Percentiles rank a stretch among this genome's conserved stretches.
Evolutionary conservation across 2,797 vertebrate genomes (phyloP).

Genomic region (Fistularia tabacaria): DNA sequence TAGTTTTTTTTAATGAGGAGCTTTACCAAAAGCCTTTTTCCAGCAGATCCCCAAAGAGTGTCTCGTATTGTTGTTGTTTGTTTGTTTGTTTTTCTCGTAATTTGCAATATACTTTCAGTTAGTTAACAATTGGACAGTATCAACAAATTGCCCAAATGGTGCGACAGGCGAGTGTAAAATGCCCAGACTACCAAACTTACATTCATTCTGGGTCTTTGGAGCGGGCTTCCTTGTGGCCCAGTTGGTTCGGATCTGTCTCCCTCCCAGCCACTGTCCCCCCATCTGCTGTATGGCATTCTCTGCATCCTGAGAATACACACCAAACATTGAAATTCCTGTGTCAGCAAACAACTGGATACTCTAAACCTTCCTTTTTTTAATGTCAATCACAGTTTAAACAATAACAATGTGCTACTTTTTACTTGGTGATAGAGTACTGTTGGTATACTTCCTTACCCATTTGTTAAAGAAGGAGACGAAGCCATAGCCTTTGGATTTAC

Average conservation of each 20-base stretch:
- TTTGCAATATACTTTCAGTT: no score
- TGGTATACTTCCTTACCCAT: slow-evolving; percentile 80
- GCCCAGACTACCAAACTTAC: slow-evolving; percentile 64
- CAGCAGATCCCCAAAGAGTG: no score
- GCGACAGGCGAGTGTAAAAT: no score
- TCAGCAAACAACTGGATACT: not conserved
- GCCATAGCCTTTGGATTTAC: slow-evolving; percentile 98
- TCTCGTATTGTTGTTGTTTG: no score
- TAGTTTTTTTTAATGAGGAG: no score
- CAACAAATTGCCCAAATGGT: no score
- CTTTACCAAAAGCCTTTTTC: no score
- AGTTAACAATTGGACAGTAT: no score
- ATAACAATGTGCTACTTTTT: no score
- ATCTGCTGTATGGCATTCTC: slow-evolving; percentile 98
- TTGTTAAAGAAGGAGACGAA: slow-evolving; percentile 99
- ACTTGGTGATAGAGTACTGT: no score
- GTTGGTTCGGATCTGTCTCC: slow-evolving; percentile 95
- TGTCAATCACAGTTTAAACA: no score
- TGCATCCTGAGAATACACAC: slow-evolving; percentile 76
- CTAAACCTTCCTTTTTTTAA: not conserved
- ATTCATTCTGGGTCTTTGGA: slow-evolving; percentile 88
- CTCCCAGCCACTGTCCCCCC: slow-evolving; percentile 96
- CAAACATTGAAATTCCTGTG: not conserved
- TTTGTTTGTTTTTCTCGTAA: no score
- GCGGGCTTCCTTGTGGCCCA: slow-evolving; percentile 98